Evolutionary conservation across 2,888 invertebrate species (phyloP).

Genomic region (Protophormia terraenovae): DNA sequence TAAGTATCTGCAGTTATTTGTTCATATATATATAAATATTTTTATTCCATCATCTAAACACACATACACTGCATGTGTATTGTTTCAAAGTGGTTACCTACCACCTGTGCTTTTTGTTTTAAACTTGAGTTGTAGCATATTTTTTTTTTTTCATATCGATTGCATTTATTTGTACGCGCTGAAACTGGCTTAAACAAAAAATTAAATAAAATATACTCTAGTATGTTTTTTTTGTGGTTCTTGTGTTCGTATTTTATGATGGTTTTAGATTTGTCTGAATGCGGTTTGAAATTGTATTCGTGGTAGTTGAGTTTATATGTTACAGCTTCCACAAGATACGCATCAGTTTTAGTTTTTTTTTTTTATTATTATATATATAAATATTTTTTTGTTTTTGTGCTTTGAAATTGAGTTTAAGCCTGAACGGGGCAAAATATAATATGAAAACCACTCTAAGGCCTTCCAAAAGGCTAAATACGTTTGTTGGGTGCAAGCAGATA

Average conservation of each 20-base stretch:
- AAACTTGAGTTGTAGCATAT: slow-evolving; percentile 13
- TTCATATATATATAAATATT: slow-evolving; percentile 10
- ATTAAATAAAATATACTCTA: slow-evolving; percentile 5
- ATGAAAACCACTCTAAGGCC: slow-evolving; percentile 40
- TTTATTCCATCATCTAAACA: slow-evolving; percentile 6
- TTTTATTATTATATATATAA: not conserved
- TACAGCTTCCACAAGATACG: slow-evolving; percentile 5
- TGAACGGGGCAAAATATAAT: slow-evolving; percentile 15
- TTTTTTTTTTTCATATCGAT: not conserved
- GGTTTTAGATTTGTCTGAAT: slow-evolving; percentile 34
- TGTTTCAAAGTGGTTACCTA: not conserved
- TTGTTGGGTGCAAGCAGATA: not conserved
- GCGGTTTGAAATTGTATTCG: not conserved
- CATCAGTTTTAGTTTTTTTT: slow-evolving; percentile 12
- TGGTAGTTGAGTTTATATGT: not conserved
- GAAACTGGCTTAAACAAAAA: slow-evolving; percentile 30
- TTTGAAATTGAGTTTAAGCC: slow-evolving; percentile 35
- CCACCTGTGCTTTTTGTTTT: slow-evolving; percentile 61
- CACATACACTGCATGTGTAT: not conserved
- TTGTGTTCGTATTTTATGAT: slow-evolving; percentile 26
- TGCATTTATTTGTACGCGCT: slow-evolving; percentile 6
- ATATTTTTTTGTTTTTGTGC: not conserved
- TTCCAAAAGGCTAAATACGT: slow-evolving; percentile 31
- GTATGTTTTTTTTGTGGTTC: not conserved
- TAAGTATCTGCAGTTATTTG: no score